These are phyloP conservation scores for Netelia inedita DNA, from an alignment of 2,888 invertebrate genomes.

Conservation along the genomic window DNA sequence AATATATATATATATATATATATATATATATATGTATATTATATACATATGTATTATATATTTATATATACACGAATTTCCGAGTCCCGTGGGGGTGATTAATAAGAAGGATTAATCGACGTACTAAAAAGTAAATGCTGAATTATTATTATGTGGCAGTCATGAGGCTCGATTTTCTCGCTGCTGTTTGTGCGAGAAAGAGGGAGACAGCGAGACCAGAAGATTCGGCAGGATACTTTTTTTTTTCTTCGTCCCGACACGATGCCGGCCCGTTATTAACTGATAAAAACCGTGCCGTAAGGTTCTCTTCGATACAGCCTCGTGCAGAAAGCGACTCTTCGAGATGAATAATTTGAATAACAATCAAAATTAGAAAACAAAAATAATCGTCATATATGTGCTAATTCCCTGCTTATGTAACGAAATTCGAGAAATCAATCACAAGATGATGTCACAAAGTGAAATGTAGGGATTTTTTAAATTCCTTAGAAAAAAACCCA, in stretches of 20 bases:
- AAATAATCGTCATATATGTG: not conserved
- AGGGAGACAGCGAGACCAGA: not conserved
- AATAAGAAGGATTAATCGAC: conserved; percentile 59
- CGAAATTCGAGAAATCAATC: not conserved
- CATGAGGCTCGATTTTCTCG: conserved; percentile 54
- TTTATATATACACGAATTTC: not conserved
- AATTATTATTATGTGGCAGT: conserved; percentile 58
- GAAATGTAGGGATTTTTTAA: not conserved
- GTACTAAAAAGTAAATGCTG: conserved; percentile 54
- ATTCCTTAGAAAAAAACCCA: too few relatives aligned
- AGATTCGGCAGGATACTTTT: conserved; percentile 52
- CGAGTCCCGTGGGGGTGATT: conserved; percentile 42
- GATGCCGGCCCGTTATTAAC: conserved; percentile 76
- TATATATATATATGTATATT: not conserved
- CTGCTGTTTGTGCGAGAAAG: not conserved
- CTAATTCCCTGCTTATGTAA: not conserved
- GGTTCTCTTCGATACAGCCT: conserved; percentile 29
- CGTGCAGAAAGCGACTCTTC: conserved; percentile 6
- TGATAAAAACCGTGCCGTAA: conserved; percentile 73
- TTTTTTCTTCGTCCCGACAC: conserved; percentile 55
- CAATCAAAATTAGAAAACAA: not conserved
- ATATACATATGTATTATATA: not conserved
- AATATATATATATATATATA: not conserved
- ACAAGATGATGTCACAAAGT: not conserved
- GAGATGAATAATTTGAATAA: not conserved